phyloP scores from a whole-genome alignment of 2,888 invertebrate genomes.

The Pherbina coryleti region DNA sequence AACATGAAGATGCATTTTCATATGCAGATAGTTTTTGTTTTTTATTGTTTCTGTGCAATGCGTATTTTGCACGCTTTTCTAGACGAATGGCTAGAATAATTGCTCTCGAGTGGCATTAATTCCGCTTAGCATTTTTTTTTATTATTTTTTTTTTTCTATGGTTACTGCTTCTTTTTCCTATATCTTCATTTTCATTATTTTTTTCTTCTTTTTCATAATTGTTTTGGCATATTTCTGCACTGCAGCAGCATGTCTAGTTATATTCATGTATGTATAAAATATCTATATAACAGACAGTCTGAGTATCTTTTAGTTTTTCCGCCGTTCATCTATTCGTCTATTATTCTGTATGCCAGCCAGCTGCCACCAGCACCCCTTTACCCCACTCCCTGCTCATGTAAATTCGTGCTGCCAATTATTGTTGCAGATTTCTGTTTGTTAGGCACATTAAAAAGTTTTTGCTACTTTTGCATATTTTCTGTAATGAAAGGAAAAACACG shows the following conservation, averaged over 20 bases:
- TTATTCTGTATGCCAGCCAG: neutral
- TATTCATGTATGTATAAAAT: no score
- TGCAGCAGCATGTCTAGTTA: no score
- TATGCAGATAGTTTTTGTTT: neutral
- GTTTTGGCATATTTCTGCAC: conserved; percentile 59
- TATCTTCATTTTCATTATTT: neutral
- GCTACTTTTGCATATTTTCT: neutral
- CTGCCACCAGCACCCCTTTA: neutral
- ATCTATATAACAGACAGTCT: no score
- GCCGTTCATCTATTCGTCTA: neutral
- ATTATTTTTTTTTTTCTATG: neutral
- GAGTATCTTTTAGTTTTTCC: neutral
- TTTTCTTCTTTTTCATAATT: conserved; percentile 59
- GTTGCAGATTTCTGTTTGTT: neutral
- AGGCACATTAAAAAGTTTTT: neutral
- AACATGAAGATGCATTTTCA: conserved; percentile 4
- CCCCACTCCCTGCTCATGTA: neutral
- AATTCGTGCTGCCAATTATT: neutral
- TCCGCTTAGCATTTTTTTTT: neutral
- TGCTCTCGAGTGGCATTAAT: conserved; percentile 24
- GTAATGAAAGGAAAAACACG: conserved; percentile 6
- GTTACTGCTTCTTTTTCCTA: neutral
- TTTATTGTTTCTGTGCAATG: neutral
- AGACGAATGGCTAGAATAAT: conserved; percentile 41
- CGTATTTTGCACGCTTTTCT: conserved; percentile 37